Percentiles rank a stretch among this genome's conserved stretches.
phyloP scores from a whole-genome alignment of 2,797 vertebrate species.

The Neosilurus hyrtlii region DNA sequence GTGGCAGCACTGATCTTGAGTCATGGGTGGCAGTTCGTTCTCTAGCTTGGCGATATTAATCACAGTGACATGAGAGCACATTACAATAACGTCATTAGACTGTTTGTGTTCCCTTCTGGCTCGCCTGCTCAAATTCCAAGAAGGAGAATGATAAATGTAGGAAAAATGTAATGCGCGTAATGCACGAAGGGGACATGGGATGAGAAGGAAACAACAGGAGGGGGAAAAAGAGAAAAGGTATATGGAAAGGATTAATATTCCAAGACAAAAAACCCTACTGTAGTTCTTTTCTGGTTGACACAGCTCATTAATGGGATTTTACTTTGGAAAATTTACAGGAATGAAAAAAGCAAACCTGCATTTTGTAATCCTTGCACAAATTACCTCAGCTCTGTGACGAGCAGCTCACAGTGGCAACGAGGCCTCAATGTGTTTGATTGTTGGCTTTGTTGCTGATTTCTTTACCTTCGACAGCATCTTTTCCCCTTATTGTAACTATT shows the following conservation, averaged over 20 bases:
- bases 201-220: background rate
- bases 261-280: background rate
- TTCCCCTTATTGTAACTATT: no score
- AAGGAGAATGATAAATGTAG: conserved; percentile 16
- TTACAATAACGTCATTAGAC: conserved; percentile 36
- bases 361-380: background rate
- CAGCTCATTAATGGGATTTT: background rate
- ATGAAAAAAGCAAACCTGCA: background rate
- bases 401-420: no score
- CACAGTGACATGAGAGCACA: conserved; percentile 30
- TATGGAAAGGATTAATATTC: background rate
- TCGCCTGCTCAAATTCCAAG: conserved; percentile 24
- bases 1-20: conserved; percentile 25
- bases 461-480: no score
- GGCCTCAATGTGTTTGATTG: no score
- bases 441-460: no score
- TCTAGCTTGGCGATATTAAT: conserved; percentile 32
- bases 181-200: background rate
- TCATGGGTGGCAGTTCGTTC: conserved; percentile 33
- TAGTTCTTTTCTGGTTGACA: background rate
- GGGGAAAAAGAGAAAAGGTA: no score
- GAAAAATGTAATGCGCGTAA: background rate
- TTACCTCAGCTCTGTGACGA: no score
- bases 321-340: background rate
- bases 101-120: conserved; percentile 29